Percentiles rank a stretch among this genome's conserved stretches.
Evolutionary conservation across 2,888 invertebrate species (phyloP).

Genomic region (Drosophila seclusa): DNA sequence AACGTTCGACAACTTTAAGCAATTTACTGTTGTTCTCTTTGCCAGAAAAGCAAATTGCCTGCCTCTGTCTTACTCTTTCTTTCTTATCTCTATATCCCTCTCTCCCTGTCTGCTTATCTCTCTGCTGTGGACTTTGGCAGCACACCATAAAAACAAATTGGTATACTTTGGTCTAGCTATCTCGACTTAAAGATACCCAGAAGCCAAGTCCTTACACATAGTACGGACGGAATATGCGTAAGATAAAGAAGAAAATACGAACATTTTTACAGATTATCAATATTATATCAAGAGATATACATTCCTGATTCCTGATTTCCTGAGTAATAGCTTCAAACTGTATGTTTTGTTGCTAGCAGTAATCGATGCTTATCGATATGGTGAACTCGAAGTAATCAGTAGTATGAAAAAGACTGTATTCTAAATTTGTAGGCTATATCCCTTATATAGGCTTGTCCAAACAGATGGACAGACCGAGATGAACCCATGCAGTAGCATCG

Average conservation of each 20-base stretch:
- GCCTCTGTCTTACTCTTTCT: background rate
- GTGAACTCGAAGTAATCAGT: background rate
- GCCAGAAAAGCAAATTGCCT: slow-evolving; percentile 9
- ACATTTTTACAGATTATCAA: background rate
- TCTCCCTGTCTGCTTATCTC: background rate
- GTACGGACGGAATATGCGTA: background rate
- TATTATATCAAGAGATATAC: background rate
- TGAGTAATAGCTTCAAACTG: background rate
- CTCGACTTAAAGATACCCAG: background rate
- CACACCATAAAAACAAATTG: background rate
- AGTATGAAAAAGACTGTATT: background rate
- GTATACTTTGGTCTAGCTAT: background rate
- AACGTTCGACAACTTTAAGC: slow-evolving; percentile 60
- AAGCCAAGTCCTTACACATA: background rate
- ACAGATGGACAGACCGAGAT: background rate
- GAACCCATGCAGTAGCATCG: background rate
- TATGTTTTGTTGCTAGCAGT: background rate
- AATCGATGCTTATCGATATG: background rate
- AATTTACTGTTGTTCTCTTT: slow-evolving; percentile 24
- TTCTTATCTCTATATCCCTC: slow-evolving; percentile 1
- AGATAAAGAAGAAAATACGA: background rate
- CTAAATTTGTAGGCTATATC: background rate
- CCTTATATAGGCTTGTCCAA: background rate
- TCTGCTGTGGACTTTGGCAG: background rate
- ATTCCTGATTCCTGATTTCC: background rate